Conservation (phyloP, 2,888 invertebrate genomes). For the Drosophila nr. perissopoda region DNA sequence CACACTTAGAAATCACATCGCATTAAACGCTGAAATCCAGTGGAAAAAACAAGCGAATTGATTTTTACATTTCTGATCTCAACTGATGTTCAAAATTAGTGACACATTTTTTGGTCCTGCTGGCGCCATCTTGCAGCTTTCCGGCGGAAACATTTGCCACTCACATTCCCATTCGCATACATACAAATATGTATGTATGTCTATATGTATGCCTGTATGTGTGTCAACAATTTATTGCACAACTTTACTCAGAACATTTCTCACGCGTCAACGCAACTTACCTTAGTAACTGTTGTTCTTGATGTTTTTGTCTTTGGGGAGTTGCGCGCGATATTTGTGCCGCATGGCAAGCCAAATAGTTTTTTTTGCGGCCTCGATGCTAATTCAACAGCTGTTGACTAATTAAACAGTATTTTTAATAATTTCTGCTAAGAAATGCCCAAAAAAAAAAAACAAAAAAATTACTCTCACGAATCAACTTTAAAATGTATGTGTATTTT, state of each 20-base stretch:
- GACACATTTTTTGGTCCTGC: not conserved
- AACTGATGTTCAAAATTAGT: not conserved
- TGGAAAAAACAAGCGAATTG: not conserved
- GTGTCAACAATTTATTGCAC: slow-evolving; percentile 38
- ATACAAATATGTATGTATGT: not conserved
- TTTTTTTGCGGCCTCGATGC: slow-evolving; percentile 45
- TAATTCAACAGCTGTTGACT: slow-evolving; percentile 51
- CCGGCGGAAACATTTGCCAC: slow-evolving; percentile 18
- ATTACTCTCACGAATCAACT: slow-evolving; percentile 33
- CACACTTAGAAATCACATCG: slow-evolving; percentile 22
- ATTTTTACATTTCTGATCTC: not conserved
- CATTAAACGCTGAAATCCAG: slow-evolving; percentile 1
- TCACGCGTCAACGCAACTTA: slow-evolving; percentile 33
- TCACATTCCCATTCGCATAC: slow-evolving; percentile 5
- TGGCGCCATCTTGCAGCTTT: slow-evolving; percentile 24
- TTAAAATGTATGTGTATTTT: slow-evolving; percentile 10
- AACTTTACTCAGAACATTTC: slow-evolving; percentile 51
- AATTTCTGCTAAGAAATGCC: slow-evolving; percentile 29
- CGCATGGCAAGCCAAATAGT: slow-evolving; percentile 33
- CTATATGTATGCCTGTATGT: slow-evolving; percentile 3
- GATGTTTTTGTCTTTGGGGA: slow-evolving; percentile 3
- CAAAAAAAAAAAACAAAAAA: slow-evolving; percentile 9
- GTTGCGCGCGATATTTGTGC: slow-evolving; percentile 41
- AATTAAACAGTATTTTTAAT: slow-evolving; percentile 41
- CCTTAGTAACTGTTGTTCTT: slow-evolving; percentile 43